Base-by-base conservation (phyloP, 37 sponge, comb jelly and placozoan genomes). In the Haliclona indistincta region DNA sequence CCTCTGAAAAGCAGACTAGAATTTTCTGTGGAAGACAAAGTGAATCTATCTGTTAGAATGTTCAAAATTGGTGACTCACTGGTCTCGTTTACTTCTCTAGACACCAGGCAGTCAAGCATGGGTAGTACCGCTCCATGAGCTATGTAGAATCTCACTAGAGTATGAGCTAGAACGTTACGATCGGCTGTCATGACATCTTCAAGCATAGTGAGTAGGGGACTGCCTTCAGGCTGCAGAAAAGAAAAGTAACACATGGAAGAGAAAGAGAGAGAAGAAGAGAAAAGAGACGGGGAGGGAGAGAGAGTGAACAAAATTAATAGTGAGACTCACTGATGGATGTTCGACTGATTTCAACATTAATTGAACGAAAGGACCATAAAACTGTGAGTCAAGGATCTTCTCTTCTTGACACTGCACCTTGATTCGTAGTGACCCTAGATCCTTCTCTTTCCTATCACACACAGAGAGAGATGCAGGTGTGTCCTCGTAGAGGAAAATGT, bases 141-240 rank as follows among this genome's bases (percentile, higher is more conserved):
- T 37, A 95, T 79, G 82, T 85, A 95, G 68, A 95, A 81, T 67
- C 91, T 71, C 17, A 95, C 92, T 64, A 95, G 71, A 0, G 82
- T 72, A 53, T 85, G 91, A 0, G 70, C 91, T 61, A 90, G 56
- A 20, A 72, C 44, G 78, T 90, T 90, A 30, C 86, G 60, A 39
- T 90, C 86, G 68, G 84, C 76, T 39, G 86, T 85, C 86, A 84
- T 90, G 35, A 90, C 86, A 8, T 90, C 78, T 36, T 90, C 86
- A 38, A 90, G 63, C 77, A 85, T 73, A 19, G 73, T 69, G 36
- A 90, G 78, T 49, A 90, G 38, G n/a, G 81, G 73, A 54, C 81
- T 77, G 10, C 86, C 91, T 38, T 85, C 72, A 43, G 82, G 82
- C 85, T 84, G 39, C 5, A 40, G 4, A 10, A 58, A 8, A 20